These are phyloP conservation scores for Torymus texanus DNA, from an alignment of 2,888 invertebrate species.

Conservation along the genomic window DNA sequence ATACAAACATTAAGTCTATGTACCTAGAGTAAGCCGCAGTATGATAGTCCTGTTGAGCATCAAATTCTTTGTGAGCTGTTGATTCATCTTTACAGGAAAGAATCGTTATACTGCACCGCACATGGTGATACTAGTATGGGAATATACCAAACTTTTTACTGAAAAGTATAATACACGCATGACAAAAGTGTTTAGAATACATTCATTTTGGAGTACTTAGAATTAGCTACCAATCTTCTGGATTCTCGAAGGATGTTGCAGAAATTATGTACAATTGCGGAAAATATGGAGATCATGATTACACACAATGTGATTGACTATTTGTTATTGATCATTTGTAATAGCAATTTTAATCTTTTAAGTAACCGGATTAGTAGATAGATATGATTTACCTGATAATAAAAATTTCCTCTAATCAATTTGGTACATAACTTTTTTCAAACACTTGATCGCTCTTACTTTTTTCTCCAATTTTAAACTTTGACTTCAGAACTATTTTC, in stretches of 20 bases:
- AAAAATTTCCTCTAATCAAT: too few species aligned
- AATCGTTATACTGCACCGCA: constrained; percentile 91
- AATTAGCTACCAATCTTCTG: constrained; percentile 79
- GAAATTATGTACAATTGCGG: constrained; percentile 74
- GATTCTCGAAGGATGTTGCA: too few species aligned
- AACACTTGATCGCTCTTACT: too few species aligned
- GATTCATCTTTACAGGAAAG: constrained; percentile 85
- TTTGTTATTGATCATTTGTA: constrained; percentile 82
- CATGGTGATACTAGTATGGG: constrained; percentile 90
- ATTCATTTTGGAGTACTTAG: constrained; percentile 65
- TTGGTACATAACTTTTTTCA: too few species aligned
- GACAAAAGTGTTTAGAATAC: too few species aligned
- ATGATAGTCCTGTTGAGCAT: constrained; percentile 83
- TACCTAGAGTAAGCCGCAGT: constrained; percentile 81
- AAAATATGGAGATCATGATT: constrained; percentile 70
- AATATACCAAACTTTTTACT: constrained; percentile 90
- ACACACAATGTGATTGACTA: constrained; percentile 79
- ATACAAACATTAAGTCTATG: constrained; percentile 79
- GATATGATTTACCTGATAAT: too few species aligned
- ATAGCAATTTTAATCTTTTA: too few species aligned
- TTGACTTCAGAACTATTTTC: too few species aligned
- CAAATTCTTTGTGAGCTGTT: constrained; percentile 85
- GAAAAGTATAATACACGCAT: constrained; percentile 76
- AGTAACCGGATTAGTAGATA: too few species aligned
- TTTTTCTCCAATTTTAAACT: too few species aligned